A percentile compares a stretch with the other conserved stretches of the same genome.
Evolutionary conservation across 2,888 invertebrate species (phyloP).

Genomic region (Psococerastis gibbosa): DNA sequence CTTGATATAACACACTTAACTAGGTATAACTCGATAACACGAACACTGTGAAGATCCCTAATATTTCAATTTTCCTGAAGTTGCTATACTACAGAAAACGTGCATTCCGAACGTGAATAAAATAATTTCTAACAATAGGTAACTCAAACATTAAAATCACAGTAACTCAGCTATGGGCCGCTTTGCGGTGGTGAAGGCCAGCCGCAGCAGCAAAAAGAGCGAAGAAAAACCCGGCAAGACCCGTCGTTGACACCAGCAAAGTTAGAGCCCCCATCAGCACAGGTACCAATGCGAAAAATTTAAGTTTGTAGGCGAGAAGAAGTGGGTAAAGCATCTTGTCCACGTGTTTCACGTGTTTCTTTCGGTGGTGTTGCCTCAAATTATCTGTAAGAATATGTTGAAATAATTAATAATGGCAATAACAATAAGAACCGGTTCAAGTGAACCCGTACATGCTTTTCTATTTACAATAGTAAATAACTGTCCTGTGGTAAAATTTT

Average conservation of each 20-base stretch:
- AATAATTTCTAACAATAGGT: too few species aligned
- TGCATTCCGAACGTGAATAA: too few species aligned
- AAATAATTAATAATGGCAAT: not conserved
- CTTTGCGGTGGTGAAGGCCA: constrained; percentile 32
- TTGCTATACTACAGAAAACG: too few species aligned
- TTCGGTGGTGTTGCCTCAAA: not conserved
- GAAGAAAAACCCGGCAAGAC: constrained; percentile 73
- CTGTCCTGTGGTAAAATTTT: constrained; percentile 10
- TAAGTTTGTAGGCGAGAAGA: constrained; percentile 63
- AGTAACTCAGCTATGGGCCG: too few species aligned
- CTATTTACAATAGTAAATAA: too few species aligned
- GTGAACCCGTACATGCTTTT: too few species aligned
- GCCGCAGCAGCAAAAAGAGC: constrained; percentile 68
- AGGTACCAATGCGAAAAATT: constrained; percentile 56
- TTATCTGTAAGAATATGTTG: not conserved
- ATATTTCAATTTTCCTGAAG: too few species aligned
- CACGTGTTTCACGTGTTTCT: constrained; percentile 4
- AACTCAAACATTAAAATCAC: too few species aligned
- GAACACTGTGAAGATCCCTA: too few species aligned
- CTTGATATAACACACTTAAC: too few species aligned
- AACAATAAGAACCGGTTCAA: too few species aligned
- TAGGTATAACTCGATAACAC: too few species aligned
- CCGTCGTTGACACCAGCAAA: constrained; percentile 55
- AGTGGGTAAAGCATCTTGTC: constrained; percentile 54
- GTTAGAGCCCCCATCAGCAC: constrained; percentile 49